These are phyloP conservation scores for Catharus minimus DNA, from an alignment of 2,113 vertebrate genomes.

Conservation along the genomic window DNA sequence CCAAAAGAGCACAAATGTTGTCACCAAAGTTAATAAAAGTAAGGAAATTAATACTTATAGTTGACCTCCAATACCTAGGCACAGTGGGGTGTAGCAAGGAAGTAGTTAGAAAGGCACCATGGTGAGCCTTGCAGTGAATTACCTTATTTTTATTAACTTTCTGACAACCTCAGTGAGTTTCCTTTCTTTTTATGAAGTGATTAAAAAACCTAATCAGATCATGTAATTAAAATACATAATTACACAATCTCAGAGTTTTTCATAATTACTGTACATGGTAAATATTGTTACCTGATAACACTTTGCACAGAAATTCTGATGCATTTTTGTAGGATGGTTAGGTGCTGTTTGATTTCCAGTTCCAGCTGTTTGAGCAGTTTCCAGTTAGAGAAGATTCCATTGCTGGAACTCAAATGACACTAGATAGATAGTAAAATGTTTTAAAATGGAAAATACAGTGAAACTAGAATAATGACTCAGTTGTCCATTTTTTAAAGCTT, in stretches of 20 bases:
- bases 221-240: slow-evolving; percentile 72
- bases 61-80: slow-evolving; percentile 63
- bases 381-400: too few relatives aligned
- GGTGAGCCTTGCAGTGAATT: slow-evolving; percentile 42
- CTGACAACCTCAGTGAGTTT: slow-evolving; percentile 67
- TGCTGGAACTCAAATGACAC: neutral
- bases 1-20: slow-evolving; percentile 14
- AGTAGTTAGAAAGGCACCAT: slow-evolving; percentile 35
- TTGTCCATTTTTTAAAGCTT: neutral
- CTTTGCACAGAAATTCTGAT: slow-evolving; percentile 8
- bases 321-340: neutral
- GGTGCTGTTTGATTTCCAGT: neutral
- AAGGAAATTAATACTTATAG: slow-evolving; percentile 62
- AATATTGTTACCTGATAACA: slow-evolving; percentile 59
- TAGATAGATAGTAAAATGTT: neutral
- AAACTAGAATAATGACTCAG: neutral
- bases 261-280: slow-evolving; percentile 53
- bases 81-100: slow-evolving; percentile 36
- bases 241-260: slow-evolving; percentile 64
- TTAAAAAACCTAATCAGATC: slow-evolving; percentile 76
- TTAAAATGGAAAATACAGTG: neutral
- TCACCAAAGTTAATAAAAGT: slow-evolving; percentile 58
- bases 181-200: slow-evolving; percentile 74
- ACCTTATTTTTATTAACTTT: slow-evolving; percentile 68
- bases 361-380: neutral